Conservation (phyloP, 1,140 invertebrate genomes). For the Conus betulinus region DNA sequence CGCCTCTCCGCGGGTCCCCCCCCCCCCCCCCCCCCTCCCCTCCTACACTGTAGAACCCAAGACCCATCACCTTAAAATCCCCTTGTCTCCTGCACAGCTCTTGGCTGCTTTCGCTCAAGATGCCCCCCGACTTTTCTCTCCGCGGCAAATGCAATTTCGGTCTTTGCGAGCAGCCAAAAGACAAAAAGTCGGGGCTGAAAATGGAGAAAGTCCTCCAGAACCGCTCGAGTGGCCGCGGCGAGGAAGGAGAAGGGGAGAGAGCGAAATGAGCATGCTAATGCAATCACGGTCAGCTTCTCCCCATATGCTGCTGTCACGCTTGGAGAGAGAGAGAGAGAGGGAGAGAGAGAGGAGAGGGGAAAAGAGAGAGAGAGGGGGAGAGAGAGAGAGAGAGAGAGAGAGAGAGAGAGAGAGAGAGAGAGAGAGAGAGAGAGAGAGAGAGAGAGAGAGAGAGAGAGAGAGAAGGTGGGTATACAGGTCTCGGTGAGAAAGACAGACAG, state of each 20-base stretch:
- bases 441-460: background rate
- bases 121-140: background rate
- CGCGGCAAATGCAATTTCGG: conserved; percentile 33
- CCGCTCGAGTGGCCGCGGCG: conserved; percentile 15
- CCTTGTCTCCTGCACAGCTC: background rate
- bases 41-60: no score
- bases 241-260: background rate
- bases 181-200: conserved; percentile 28
- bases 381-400: background rate
- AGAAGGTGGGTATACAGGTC: no score
- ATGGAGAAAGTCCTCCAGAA: conserved; percentile 37
- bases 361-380: background rate
- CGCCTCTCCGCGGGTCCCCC: no score
- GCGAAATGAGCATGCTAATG: conserved; percentile 37
- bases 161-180: conserved; percentile 16
- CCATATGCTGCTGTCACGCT: conserved; percentile 33
- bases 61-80: background rate
- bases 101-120: background rate
- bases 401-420: background rate
- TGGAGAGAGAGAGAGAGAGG: background rate
- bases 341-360: background rate
- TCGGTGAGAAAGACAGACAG: background rate
- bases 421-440: background rate
- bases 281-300: conserved; percentile 14
- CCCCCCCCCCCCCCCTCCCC: no score